Percentiles rank a stretch among this genome's conserved stretches.
Conservation (phyloP, 2,888 invertebrate genomes). For the Aradus depressus region DNA sequence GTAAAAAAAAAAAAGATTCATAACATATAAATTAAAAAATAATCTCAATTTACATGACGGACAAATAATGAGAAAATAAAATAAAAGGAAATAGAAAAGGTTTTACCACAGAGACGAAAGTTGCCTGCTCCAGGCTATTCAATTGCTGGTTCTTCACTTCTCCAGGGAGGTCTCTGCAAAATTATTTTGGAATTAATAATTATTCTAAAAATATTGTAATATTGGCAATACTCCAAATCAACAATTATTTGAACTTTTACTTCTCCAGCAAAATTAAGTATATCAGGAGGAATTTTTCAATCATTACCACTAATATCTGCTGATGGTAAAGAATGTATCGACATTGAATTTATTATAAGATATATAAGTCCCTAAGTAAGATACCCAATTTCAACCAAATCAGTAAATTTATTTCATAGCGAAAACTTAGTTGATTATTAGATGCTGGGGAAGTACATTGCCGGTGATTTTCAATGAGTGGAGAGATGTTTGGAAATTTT, state of each 20-base stretch:
- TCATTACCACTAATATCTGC: neutral
- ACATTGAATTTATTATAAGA: neutral
- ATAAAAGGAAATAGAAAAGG: neutral
- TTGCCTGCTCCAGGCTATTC: conserved; percentile 39
- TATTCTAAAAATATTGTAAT: no score
- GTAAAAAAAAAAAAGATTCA: conserved; percentile 18
- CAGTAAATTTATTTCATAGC: no score
- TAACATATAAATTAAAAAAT: no score
- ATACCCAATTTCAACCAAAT: no score
- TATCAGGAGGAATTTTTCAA: no score
- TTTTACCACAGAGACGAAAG: conserved; percentile 68
- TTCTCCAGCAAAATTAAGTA: no score
- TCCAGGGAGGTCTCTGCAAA: conserved; percentile 24
- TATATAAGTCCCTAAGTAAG: neutral
- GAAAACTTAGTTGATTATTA: no score
- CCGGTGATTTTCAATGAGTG: no score
- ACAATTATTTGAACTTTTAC: no score
- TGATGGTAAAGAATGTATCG: neutral
- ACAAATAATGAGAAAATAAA: neutral
- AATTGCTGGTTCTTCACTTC: conserved; percentile 23
- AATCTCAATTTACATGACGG: neutral
- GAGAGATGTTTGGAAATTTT: no score
- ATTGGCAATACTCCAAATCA: no score
- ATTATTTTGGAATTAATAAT: neutral
- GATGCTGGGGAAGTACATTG: no score